Evolutionary conservation across 2,888 invertebrate species (phyloP).

Genomic region (Beris morrisii): DNA sequence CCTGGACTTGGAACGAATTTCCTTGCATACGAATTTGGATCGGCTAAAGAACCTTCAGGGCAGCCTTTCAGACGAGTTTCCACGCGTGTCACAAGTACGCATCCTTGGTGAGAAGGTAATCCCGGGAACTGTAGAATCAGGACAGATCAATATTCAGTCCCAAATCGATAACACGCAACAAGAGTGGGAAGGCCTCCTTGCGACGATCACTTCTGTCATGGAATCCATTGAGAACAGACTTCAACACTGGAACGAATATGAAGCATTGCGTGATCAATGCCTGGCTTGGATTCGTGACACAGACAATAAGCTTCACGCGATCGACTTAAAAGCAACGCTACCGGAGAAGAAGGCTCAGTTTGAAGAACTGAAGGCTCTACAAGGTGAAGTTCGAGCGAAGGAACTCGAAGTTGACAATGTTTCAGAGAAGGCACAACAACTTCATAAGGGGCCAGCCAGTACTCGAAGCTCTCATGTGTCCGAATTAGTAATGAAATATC

Average conservation of each 20-base stretch:
- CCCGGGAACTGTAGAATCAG: slow-evolving; percentile 79
- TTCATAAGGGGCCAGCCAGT: slow-evolving; percentile 73
- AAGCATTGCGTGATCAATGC: slow-evolving; percentile 81
- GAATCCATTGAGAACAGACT: slow-evolving; percentile 79
- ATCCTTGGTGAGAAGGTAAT: slow-evolving; percentile 86
- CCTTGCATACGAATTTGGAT: slow-evolving; percentile 83
- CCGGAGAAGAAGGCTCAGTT: slow-evolving; percentile 83
- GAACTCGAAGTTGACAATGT: slow-evolving; percentile 91
- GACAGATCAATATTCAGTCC: slow-evolving; percentile 81
- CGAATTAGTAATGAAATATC: slow-evolving; percentile 89
- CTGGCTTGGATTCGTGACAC: slow-evolving; percentile 85
- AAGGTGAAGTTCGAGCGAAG: slow-evolving; percentile 87
- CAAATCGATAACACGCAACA: slow-evolving; percentile 87
- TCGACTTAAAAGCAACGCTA: slow-evolving; percentile 81
- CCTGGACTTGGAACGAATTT: slow-evolving; percentile 78
- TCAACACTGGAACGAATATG: slow-evolving; percentile 91
- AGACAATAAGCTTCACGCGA: slow-evolving; percentile 83
- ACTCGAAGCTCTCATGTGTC: slow-evolving; percentile 81
- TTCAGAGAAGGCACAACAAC: slow-evolving; percentile 84
- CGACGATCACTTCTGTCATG: slow-evolving; percentile 75
- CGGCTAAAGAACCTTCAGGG: slow-evolving; percentile 77
- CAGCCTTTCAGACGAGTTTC: slow-evolving; percentile 83
- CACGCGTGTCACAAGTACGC: slow-evolving; percentile 77
- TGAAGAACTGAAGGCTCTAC: slow-evolving; percentile 74
- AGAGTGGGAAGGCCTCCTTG: slow-evolving; percentile 83